Conservation (phyloP, 1,140 invertebrate genomes). For the Metaphire vulgaris region DNA sequence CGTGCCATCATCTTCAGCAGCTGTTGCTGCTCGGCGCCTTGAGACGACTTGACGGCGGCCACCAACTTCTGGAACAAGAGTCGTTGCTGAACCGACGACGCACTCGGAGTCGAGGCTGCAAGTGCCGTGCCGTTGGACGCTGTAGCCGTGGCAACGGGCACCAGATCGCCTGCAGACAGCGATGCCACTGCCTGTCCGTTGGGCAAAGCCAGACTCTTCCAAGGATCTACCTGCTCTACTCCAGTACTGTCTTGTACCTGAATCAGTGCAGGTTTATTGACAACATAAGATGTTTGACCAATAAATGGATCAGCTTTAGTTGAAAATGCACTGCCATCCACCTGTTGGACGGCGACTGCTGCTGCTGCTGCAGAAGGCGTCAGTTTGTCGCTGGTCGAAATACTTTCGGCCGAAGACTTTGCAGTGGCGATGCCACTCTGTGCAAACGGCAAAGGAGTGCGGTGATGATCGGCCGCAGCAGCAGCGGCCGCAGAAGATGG, state of each 20-base stretch:
- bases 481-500: no score
- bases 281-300: neutral
- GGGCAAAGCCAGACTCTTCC: neutral
- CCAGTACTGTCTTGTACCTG: neutral
- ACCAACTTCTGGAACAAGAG: neutral
- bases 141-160: neutral
- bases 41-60: neutral
- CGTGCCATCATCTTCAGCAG: neutral
- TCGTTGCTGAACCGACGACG: neutral
- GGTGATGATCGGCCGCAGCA: no score
- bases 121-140: neutral
- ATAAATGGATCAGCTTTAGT: neutral
- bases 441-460: no score
- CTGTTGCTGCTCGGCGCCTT: neutral
- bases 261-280: neutral
- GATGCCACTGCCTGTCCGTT: no score
- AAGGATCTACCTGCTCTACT: neutral
- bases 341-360: neutral
- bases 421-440: no score
- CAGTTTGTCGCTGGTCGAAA: neutral
- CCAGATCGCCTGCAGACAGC: neutral
- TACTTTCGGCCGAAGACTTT: neutral
- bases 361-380: neutral
- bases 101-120: neutral
- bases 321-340: neutral